Evolutionary conservation across 2,888 invertebrate species (phyloP).

Genomic region (Incurvaria masculella): DNA sequence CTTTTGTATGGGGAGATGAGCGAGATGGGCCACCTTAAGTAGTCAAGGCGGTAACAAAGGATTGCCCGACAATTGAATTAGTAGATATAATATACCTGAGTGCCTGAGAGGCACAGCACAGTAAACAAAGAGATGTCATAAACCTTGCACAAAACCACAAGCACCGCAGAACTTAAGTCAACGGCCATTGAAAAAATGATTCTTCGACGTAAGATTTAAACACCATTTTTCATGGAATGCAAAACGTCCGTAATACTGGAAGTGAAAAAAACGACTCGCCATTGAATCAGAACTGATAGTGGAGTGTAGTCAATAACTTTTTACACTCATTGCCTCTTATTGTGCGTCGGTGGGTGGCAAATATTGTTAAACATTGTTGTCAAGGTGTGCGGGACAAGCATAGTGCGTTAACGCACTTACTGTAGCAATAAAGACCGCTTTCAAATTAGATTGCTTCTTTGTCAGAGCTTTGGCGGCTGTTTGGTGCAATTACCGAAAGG

Average conservation of each 20-base stretch:
- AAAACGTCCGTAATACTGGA: background rate
- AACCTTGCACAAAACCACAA: background rate
- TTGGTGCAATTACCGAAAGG: background rate
- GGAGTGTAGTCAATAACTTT: background rate
- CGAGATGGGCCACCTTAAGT: too few relatives aligned
- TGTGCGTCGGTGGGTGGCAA: background rate
- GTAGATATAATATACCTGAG: background rate
- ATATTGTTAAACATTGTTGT: background rate
- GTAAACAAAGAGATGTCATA: background rate
- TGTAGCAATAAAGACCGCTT: background rate
- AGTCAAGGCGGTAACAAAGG: background rate
- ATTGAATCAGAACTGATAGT: background rate
- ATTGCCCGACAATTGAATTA: background rate
- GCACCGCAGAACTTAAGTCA: too few relatives aligned
- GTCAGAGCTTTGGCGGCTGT: background rate
- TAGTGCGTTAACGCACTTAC: too few relatives aligned
- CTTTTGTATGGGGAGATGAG: too few relatives aligned
- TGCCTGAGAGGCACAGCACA: too few relatives aligned
- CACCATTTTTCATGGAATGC: background rate
- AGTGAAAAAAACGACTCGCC: background rate
- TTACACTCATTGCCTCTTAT: background rate
- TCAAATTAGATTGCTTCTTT: background rate
- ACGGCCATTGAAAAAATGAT: too few relatives aligned
- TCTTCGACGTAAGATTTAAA: too few relatives aligned
- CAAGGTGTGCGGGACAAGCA: too few relatives aligned